Conservation (phyloP, 2,797 vertebrate species). For the Sebastes melanostomus region DNA sequence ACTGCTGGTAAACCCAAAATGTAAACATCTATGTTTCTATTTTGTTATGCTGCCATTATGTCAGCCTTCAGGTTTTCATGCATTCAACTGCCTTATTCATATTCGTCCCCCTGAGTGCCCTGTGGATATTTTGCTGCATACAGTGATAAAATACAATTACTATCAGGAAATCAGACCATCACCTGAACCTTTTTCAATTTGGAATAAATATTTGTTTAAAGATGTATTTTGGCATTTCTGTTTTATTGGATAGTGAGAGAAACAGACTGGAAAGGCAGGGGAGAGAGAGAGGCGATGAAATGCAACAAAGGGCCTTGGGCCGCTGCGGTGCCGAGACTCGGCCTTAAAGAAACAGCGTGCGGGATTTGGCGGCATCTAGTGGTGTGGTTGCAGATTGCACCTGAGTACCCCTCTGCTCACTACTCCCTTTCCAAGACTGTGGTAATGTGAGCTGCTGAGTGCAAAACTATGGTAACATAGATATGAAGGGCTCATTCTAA, state of each 20-base stretch:
- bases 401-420: neutral
- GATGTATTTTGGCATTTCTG: neutral
- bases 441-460: neutral
- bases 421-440: neutral
- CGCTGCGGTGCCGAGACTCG: neutral
- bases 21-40: conserved; percentile 19
- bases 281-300: neutral
- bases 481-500: neutral
- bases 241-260: neutral
- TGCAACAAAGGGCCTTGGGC: no score
- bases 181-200: neutral
- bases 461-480: neutral
- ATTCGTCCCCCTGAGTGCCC: neutral
- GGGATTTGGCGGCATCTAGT: neutral
- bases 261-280: neutral
- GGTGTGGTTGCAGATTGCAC: neutral
- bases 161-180: neutral
- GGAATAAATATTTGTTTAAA: neutral
- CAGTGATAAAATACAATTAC: neutral
- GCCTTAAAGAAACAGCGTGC: neutral
- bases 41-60: conserved; percentile 8
- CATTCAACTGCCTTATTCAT: conserved; percentile 17
- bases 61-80: conserved; percentile 4
- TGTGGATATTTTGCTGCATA: conserved; percentile 8
- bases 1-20: conserved; percentile 30